Base-by-base conservation (phyloP, 2,888 invertebrate species). In the Drosophila maculinotata region DNA sequence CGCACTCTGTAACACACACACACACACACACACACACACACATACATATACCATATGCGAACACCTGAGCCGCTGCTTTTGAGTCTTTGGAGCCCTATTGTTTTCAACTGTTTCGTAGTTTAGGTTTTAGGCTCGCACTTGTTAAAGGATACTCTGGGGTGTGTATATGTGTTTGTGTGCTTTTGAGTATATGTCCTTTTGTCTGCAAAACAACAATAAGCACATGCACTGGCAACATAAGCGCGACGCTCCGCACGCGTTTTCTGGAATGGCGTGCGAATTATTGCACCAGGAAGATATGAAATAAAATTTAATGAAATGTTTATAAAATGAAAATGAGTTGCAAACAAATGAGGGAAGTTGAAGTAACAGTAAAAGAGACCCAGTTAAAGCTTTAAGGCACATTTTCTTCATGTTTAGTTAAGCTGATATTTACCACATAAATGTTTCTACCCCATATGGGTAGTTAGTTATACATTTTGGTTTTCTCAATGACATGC, bases 281-380 rank as follows among this genome's bases (percentile, higher is more conserved):
- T 81, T 85, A 85, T 85, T 81, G 76, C 84, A 79, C 84, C 84
- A 84, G 84, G 86, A 84, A 84, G 84, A 84, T 86, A 85, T 85
- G 86, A 79, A 85, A 84, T 84, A 83, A 84, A 84, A 84, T 84
- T 84, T 85, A 84, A 84, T 84, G 84, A 84, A 83, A 84, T 85
- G 83, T 83, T 84, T 85, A 82, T 79, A 86, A 83, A 81, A 85
- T 84, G 85, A 83, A 83, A 84, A 84, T 78, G 75, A 78, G 70
- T 56, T 65, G 59, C 41, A 56, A 15, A 39, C 28, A 49, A 15
- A 39, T 7, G 9, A 17, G 12, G 0, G 1, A 9, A 33, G 7
- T 4, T 6, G 8, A n/a, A 23, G 15, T 12, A 30, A n/a, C 45
- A 53, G 10, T 26, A 2, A 45, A 26, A 7, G 17, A 26, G 14